Conservation (phyloP, 2,113 vertebrate genomes). For the Lamprologus speciosus region DNA sequence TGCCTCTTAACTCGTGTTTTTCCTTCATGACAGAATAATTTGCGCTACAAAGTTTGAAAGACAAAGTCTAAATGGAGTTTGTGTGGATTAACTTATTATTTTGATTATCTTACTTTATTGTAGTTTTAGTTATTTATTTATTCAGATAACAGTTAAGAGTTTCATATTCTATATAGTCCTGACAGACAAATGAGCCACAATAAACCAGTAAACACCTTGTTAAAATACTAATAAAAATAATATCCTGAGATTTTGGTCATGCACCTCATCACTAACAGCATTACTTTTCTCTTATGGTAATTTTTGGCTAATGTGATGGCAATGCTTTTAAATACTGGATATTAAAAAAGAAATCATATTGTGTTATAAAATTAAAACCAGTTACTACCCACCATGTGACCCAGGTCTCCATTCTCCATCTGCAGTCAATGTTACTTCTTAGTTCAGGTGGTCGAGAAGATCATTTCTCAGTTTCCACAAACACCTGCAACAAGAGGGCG, state of each 20-base stretch:
- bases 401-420: constrained; percentile 97
- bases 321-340: background rate
- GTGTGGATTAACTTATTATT: background rate
- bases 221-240: background rate
- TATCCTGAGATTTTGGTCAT: background rate
- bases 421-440: background rate
- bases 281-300: background rate
- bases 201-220: background rate
- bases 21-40: background rate
- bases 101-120: background rate
- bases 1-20: background rate
- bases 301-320: background rate
- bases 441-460: background rate
- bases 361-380: background rate
- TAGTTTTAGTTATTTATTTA: background rate
- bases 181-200: background rate
- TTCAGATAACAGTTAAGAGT: background rate
- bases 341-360: background rate
- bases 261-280: background rate
- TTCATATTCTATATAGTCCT: background rate
- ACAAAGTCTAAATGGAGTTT: background rate
- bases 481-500: constrained; percentile 16
- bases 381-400: constrained; percentile 71
- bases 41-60: background rate
- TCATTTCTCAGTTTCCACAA: background rate